Conservation (phyloP, 2,113 vertebrate genomes). For the Sapayoa aenigma region DNA sequence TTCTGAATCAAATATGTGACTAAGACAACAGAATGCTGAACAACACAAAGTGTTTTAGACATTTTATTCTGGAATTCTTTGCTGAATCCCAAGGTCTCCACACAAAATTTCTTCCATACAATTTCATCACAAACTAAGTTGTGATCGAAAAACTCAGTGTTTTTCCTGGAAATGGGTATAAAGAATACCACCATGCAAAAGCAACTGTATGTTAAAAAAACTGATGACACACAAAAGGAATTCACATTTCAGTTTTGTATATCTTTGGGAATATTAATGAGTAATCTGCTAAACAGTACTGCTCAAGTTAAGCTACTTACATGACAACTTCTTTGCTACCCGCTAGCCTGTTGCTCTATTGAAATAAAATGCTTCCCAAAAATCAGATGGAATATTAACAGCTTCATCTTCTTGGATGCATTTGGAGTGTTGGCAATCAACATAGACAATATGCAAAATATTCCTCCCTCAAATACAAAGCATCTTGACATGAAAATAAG, state of each 20-base stretch:
- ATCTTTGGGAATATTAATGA: background rate
- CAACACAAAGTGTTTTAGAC: background rate
- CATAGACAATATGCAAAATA: background rate
- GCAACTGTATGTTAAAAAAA: background rate
- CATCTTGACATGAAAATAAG: background rate
- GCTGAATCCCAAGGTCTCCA: background rate
- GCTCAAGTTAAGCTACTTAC: background rate
- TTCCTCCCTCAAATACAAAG: background rate
- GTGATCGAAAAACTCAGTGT: background rate
- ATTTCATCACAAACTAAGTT: background rate
- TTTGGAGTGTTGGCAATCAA: background rate
- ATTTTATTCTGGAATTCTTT: background rate
- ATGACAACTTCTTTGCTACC: background rate
- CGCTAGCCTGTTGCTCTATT: background rate
- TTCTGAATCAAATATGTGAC: background rate
- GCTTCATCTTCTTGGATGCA: background rate
- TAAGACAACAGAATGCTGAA: background rate
- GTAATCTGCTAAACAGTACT: background rate
- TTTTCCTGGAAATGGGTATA: background rate
- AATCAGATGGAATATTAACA: background rate
- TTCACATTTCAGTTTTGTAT: background rate
- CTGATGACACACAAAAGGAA: background rate
- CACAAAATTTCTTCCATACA: accelerated
- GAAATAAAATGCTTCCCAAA: background rate
- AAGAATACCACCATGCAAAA: background rate